Percentiles rank a stretch among this genome's conserved stretches.
These are phyloP conservation scores for Phataginus tricuspis DNA, from an alignment of 2,797 vertebrate genomes.

Conservation along the genomic window DNA sequence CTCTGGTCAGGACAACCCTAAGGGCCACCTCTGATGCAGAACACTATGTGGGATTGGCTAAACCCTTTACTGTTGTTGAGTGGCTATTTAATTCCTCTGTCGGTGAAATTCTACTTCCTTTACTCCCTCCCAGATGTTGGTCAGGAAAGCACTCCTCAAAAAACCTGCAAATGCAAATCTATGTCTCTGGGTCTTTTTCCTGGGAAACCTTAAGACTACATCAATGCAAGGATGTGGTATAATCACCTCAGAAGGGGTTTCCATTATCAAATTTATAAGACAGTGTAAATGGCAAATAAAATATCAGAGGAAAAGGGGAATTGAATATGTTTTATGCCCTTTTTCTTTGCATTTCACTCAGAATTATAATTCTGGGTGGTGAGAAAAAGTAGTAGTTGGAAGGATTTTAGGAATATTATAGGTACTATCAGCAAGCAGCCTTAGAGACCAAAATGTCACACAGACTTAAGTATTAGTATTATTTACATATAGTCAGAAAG, in stretches of 20 bases:
- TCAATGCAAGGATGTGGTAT: not conserved
- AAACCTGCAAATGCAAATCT: not conserved
- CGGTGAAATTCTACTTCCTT: not conserved
- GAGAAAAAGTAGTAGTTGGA: not conserved
- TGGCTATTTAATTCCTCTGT: not conserved
- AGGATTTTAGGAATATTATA: conserved; percentile 2
- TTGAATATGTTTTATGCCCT: not conserved
- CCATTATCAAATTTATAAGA: not conserved
- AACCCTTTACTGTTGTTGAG: not conserved
- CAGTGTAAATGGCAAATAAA: not conserved
- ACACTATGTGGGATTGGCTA: not conserved
- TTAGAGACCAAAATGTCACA: conserved; percentile 19
- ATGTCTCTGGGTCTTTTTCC: not conserved
- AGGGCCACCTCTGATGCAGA: not conserved
- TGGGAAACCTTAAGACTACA: not conserved
- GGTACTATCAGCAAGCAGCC: not conserved
- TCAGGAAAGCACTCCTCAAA: not conserved
- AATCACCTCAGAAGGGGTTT: not conserved
- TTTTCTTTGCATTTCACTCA: conserved; percentile 37
- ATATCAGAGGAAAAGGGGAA: not conserved
- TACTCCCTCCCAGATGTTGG: not conserved
- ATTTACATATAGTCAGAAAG: not conserved
- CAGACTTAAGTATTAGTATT: conserved; percentile 14
- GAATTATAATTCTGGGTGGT: not conserved
- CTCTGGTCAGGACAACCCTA: not conserved